Evolutionary conservation across 2,113 vertebrate species (phyloP).

Genomic region (Leucopternis melanops): DNA sequence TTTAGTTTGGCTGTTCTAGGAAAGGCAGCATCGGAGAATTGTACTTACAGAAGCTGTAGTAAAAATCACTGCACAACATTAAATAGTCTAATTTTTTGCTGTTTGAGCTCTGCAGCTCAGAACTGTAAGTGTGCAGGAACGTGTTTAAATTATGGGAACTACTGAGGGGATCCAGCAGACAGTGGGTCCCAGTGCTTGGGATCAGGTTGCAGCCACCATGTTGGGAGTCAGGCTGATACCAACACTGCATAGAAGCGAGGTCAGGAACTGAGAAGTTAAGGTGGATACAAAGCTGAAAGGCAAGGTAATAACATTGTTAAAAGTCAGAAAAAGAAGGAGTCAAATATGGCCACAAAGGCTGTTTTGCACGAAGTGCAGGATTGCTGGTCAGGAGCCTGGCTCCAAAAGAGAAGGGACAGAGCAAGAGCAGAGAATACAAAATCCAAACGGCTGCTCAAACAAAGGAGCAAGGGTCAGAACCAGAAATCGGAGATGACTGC

Average conservation of each 20-base stretch:
- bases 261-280: neutral
- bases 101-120: neutral
- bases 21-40: neutral
- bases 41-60: neutral
- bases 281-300: neutral
- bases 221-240: accelerated
- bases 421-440: neutral
- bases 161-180: neutral
- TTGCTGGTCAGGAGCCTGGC: neutral
- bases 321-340: neutral
- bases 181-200: neutral
- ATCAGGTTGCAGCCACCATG: neutral
- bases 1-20: neutral
- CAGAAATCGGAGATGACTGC: neutral
- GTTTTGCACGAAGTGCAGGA: neutral
- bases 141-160: neutral
- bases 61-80: neutral
- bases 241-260: neutral
- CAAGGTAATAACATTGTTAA: neutral
- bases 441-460: neutral
- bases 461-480: neutral
- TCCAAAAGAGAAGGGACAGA: neutral
- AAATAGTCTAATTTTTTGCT: neutral
- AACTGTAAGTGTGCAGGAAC: neutral
- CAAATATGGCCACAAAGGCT: neutral